Evolutionary conservation across 37 sponge, comb jelly and placozoan genomes (phyloP).

Genomic region (Cliona cf. orientalis): DNA sequence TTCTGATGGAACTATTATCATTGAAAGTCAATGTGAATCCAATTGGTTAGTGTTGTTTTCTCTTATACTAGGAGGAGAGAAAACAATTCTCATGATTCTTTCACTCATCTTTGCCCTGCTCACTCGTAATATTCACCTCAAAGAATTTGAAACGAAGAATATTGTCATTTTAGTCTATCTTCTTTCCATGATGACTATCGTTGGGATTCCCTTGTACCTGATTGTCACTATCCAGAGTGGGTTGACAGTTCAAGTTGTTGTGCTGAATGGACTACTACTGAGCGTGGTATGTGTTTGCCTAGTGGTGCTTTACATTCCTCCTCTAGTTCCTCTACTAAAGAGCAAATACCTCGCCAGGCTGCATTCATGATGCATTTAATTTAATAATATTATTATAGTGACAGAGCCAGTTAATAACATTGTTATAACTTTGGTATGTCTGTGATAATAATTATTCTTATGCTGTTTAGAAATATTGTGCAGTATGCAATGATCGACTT

Average conservation of each 20-base stretch:
- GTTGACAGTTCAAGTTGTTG: not conserved
- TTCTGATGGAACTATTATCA: not conserved
- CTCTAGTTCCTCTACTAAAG: not conserved
- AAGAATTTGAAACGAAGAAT: not conserved
- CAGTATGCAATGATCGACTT: too few species aligned
- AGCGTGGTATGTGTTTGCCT: not conserved
- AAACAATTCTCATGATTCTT: not conserved
- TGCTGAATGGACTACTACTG: not conserved
- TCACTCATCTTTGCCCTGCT: not conserved
- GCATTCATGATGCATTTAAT: too few species aligned
- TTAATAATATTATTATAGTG: too few species aligned
- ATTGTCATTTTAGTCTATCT: not conserved
- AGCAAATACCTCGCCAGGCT: too few species aligned
- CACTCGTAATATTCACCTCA: not conserved
- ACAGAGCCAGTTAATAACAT: too few species aligned
- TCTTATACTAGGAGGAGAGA: not conserved
- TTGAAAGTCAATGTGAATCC: not conserved
- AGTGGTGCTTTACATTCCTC: not conserved
- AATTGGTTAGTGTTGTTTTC: not conserved
- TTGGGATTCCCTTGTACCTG: not conserved
- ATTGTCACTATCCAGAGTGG: not conserved
- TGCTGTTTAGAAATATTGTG: too few species aligned
- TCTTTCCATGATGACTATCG: not conserved
- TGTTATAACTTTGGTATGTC: too few species aligned
- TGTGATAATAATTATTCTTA: too few species aligned